Conservation (phyloP, 2,113 vertebrate genomes). For the Mixornis gularis region DNA sequence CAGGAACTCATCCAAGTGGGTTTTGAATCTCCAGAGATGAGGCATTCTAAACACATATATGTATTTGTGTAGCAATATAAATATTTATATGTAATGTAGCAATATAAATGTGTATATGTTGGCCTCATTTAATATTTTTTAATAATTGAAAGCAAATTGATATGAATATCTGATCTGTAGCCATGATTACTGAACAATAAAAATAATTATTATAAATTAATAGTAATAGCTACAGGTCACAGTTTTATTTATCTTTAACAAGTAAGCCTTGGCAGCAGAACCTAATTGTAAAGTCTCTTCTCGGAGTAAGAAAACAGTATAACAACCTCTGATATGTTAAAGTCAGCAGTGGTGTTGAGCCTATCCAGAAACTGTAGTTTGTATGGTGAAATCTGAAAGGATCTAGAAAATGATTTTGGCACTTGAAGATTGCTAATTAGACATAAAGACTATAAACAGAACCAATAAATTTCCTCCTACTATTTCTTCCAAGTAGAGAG, state of each 20-base stretch:
- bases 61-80: background rate
- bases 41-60: background rate
- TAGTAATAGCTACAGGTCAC: background rate
- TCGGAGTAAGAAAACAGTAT: background rate
- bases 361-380: background rate
- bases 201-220: background rate
- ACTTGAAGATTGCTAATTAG: background rate
- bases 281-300: background rate
- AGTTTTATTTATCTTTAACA: background rate
- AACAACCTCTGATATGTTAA: background rate
- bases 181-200: background rate
- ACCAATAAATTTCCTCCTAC: background rate
- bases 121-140: background rate
- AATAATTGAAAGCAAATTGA: background rate
- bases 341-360: background rate
- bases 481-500: background rate
- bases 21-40: background rate
- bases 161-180: background rate
- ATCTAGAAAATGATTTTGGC: background rate
- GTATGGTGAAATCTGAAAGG: background rate
- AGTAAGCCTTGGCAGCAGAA: background rate
- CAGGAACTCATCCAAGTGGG: background rate
- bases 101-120: background rate
- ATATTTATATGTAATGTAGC: background rate
- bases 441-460: background rate